Evolutionary conservation across 2,113 vertebrate species (phyloP).

Genomic region (Silurus asotus): DNA sequence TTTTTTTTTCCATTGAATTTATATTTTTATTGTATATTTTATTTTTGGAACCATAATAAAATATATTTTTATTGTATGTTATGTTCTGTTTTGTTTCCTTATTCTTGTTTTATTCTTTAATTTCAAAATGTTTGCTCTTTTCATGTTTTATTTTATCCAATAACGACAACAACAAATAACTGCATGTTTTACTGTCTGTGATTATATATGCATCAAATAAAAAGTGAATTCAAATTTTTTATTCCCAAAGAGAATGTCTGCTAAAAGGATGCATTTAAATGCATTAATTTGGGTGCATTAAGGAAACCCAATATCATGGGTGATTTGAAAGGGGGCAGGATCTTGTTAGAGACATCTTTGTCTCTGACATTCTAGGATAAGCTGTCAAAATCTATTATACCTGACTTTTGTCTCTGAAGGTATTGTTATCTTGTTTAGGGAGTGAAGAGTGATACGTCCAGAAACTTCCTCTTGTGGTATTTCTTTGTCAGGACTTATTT

Average conservation of each 20-base stretch:
- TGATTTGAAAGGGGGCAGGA: slow-evolving; percentile 50
- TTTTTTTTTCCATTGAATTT: too few species aligned
- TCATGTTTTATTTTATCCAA: too few species aligned
- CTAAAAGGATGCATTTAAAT: neutral
- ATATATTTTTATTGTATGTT: too few species aligned
- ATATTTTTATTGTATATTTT: too few species aligned
- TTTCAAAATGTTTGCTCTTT: too few species aligned
- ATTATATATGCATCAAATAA: too few species aligned
- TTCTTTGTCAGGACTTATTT: slow-evolving; percentile 8
- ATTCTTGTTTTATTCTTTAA: too few species aligned
- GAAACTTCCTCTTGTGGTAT: slow-evolving; percentile 23
- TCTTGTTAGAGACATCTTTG: slow-evolving; percentile 50
- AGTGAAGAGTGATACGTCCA: neutral
- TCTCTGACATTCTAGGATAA: slow-evolving; percentile 51
- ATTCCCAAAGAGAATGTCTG: neutral
- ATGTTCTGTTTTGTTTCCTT: too few species aligned
- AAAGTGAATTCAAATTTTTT: neutral
- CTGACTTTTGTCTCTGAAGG: slow-evolving; percentile 38
- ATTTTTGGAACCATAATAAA: too few species aligned
- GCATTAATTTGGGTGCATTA: neutral
- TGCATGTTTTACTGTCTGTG: too few species aligned
- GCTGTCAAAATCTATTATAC: slow-evolving; percentile 55
- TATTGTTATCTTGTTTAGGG: slow-evolving; percentile 49
- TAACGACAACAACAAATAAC: too few species aligned
- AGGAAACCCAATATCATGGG: slow-evolving; percentile 42